Conservation (phyloP, 2,113 vertebrate genomes). For the Syngnathoides biaculeatus region DNA sequence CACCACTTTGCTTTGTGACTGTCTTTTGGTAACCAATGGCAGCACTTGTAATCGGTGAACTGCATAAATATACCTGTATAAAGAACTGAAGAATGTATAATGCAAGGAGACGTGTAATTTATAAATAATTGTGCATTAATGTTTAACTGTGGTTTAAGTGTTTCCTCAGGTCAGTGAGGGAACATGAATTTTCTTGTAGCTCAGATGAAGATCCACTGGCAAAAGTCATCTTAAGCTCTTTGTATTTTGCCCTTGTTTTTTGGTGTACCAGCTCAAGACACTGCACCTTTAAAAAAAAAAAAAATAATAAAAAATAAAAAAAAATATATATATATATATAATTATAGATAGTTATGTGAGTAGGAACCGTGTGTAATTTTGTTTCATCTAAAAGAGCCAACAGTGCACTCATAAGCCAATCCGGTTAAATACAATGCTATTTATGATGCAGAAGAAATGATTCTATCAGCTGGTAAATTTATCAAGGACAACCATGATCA, state of each 20-base stretch:
- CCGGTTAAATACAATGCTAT: not conserved
- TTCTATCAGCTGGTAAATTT: not conserved
- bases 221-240: not conserved
- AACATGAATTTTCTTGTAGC: slow-evolving; percentile 21
- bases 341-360: not conserved
- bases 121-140: slow-evolving; percentile 53
- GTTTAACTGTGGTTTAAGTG: slow-evolving; percentile 52
- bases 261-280: not conserved
- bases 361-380: not conserved
- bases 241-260: not conserved
- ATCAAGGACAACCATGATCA: not conserved
- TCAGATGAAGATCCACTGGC: slow-evolving; percentile 2
- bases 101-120: slow-evolving; percentile 34
- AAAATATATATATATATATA: not conserved
- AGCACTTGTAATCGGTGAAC: slow-evolving; percentile 30
- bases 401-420: not conserved
- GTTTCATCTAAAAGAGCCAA: not conserved
- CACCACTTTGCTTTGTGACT: slow-evolving; percentile 28
- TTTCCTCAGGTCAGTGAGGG: slow-evolving; percentile 18
- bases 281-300: not conserved
- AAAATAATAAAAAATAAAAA: not conserved
- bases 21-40: slow-evolving; percentile 32
- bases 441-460: not conserved
- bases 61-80: slow-evolving; percentile 5
- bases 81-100: slow-evolving; percentile 5